A percentile compares a stretch with the other conserved stretches of the same genome.
phyloP scores from a whole-genome alignment of 2,113 vertebrate species.

The Ellobius talpinus region DNA sequence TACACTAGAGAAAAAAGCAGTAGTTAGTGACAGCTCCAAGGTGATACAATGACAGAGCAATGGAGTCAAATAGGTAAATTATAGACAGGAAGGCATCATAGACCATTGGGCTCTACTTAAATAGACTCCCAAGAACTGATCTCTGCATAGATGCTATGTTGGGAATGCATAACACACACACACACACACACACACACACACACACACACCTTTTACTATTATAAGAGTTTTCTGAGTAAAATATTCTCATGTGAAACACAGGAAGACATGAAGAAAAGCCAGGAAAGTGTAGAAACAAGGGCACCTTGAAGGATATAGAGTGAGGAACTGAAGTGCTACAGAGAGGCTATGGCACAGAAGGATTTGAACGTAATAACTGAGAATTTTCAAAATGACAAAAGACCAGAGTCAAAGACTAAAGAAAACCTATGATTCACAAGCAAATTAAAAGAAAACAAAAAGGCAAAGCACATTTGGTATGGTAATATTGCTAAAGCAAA shows the following conservation, averaged over 20 bases:
- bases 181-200: background rate
- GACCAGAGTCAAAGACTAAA: constrained; percentile 2
- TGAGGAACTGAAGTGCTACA: background rate
- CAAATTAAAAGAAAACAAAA: constrained; percentile 45
- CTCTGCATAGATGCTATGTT: background rate
- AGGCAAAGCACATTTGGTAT: background rate
- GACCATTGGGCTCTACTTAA: background rate
- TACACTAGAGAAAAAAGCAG: background rate
- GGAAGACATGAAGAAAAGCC: background rate
- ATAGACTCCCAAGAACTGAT: background rate
- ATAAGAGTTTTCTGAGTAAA: background rate
- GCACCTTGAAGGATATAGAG: background rate
- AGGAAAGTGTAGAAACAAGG: background rate
- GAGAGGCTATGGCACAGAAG: background rate
- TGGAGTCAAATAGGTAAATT: background rate
- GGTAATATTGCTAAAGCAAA: background rate
- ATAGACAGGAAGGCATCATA: background rate
- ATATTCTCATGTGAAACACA: background rate
- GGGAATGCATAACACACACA: background rate
- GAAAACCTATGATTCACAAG: background rate
- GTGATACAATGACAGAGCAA: background rate
- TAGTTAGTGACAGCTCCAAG: background rate
- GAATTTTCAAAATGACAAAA: constrained; percentile 39
- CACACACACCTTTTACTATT: background rate
- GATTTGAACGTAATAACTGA: background rate